Base-by-base conservation (phyloP, 2,888 invertebrate genomes). In the Eilema griseolum region DNA sequence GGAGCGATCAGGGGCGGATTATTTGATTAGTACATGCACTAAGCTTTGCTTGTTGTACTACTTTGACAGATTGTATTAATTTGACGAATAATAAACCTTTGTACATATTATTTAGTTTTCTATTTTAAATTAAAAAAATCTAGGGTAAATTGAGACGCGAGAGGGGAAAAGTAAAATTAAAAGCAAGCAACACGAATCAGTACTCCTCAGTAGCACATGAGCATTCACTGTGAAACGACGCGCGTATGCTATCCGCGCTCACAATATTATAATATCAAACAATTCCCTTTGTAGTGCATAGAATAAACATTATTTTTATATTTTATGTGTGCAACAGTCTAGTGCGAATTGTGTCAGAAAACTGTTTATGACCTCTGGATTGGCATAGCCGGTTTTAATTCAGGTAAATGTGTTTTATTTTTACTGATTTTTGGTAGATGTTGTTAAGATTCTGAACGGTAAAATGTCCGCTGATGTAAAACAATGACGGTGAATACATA, bases 241-340 rank as follows among this genome's bases (percentile, higher is more conserved):
- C 76, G 75, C 73, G 63, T 37, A 69, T 67, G 73, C 72, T 78
- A 75, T 80, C 77, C 77, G 77, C 78, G 82, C 76, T 74, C 69
- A 77, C 74, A 81, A 83, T 78, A 83, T 81, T 82, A 77, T 82
- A 85, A 84, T 75, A 83, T 80, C 82, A 82, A 52, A 85, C 75
- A 69, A 84, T 75, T 80, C 77, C 83, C 85, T 86, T 87, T 87
- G 83, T 83, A 81, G 88, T 87, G 87, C 86, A 84, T 83, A 84
- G 71, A 78, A 76, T 73, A 70, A 67, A 60, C 72, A 81, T 75
- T 57, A 72, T 77, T 76, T 80, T 79, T 56, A 23, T 33, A 10
- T 65, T 16, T 65, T 56, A 83, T 81, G 87, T 85, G 89, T 86
- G 86, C 81, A 81, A 80, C 74, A 82, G 83, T 80, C 82, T 81